These are phyloP conservation scores for Dioctria linearis DNA, from an alignment of 2,888 invertebrate species.

Conservation along the genomic window DNA sequence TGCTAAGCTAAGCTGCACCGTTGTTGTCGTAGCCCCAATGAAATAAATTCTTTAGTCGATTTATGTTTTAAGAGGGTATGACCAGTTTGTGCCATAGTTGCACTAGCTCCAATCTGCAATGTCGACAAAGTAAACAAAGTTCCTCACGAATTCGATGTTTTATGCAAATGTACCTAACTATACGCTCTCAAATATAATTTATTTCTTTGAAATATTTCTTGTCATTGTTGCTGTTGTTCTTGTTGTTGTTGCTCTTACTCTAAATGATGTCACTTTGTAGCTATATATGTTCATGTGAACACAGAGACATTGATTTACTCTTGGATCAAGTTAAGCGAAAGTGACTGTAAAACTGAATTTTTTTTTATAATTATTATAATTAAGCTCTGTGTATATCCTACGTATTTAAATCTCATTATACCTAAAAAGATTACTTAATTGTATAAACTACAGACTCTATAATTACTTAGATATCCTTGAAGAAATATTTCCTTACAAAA, in stretches of 20 bases:
- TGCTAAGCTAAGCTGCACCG: constrained; percentile 7
- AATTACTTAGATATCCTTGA: no score
- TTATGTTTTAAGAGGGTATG: constrained; percentile 44
- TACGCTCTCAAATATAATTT: constrained; percentile 37
- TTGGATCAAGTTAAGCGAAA: background rate
- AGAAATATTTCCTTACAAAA: no score
- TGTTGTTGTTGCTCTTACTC: constrained; percentile 30
- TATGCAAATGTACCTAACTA: constrained; percentile 44
- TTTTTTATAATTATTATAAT: constrained; percentile 24
- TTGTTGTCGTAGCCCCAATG: constrained; percentile 2
- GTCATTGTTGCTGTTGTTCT: constrained; percentile 30
- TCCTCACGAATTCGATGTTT: constrained; percentile 53
- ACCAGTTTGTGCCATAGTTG: constrained; percentile 27
- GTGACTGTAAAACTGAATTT: constrained; percentile 24
- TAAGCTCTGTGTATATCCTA: constrained; percentile 19
- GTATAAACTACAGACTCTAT: no score
- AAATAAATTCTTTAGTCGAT: constrained; percentile 45
- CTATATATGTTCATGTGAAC: background rate
- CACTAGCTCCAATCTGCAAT: constrained; percentile 21
- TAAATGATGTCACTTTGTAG: constrained; percentile 26
- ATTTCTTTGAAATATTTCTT: constrained; percentile 45
- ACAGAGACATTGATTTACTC: constrained; percentile 35
- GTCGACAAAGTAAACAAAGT: constrained; percentile 49
- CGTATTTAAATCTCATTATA: background rate
- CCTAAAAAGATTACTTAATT: background rate